Evolutionary conservation across 2,888 invertebrate species (phyloP), one percentile per base, ranked within the genome.

Genomic region (Morpho helenor): DNA sequence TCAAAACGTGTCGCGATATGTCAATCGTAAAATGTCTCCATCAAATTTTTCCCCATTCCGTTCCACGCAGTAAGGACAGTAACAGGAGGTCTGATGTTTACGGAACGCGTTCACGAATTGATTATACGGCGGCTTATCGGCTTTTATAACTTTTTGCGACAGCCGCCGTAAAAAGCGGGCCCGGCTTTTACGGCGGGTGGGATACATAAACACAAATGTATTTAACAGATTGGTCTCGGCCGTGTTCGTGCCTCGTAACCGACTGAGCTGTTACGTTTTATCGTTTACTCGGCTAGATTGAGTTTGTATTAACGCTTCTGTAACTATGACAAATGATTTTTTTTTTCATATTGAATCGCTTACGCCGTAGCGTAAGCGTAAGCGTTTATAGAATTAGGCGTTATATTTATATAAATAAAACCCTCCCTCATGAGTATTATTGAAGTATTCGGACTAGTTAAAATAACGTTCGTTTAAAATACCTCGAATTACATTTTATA

Each of bases 81-180:
- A 61, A 58, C 59, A 59, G 56, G 59, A 59, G 55, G 55, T 50
- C 52, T 49, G 52, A 49, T 59, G 55, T 61, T 61, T 50, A 56
- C 59, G 61, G 49, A 58, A 52, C 56, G 61, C 61, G 58, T 56
- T 58, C 61, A 59, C 49, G 62, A 59, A 66, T 66, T 66, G 65
- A 66, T 66, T 66, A 65, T 58, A 61, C 60, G 60, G 57, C 58
- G 65, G 65, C 65, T 66, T 66, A 66, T 65, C 66, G 61, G 59
- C 55, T 52, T 63, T 66, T 63, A 66, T 60, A 65, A 65, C 61
- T 61, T 63, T 52, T 10, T 22, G 51, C 52, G 56, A 31, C 50
- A 7, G 41, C 58, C 52, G 49, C 61, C 61, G 59, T 61, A 59
- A 61, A 61, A 61, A 46, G 46, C 43, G 53, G 59, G 56, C 49